Evolutionary conservation across 2,113 vertebrate genomes (phyloP).

Genomic region (Semicossyphus pulcher): DNA sequence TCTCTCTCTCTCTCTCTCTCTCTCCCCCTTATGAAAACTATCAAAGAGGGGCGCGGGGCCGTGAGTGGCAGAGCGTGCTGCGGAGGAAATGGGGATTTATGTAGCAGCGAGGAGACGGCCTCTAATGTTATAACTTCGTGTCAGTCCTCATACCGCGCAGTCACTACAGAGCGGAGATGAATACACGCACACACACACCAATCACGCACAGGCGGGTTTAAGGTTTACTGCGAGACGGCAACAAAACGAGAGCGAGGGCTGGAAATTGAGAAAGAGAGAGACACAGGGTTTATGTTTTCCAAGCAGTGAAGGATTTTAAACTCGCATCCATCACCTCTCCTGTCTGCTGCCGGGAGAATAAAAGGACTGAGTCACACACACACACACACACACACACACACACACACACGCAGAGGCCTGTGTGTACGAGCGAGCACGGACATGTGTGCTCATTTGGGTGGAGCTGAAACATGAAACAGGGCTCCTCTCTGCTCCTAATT

Average conservation of each 20-base stretch:
- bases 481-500: conserved; percentile 64
- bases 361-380: conserved; percentile 33
- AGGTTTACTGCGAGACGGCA: conserved; percentile 35
- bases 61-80: conserved; percentile 74
- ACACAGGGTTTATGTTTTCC: conserved; percentile 35
- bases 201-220: conserved; percentile 7
- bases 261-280: conserved; percentile 27
- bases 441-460: conserved; percentile 63
- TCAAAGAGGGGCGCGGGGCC: conserved; percentile 53
- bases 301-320: conserved; percentile 44
- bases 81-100: conserved; percentile 78
- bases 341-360: conserved; percentile 11
- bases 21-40: conserved; percentile 61
- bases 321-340: conserved; percentile 43
- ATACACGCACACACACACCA: conserved; percentile 28
- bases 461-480: conserved; percentile 64
- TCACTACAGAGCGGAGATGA: conserved; percentile 26
- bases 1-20: too few relatives aligned
- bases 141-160: conserved; percentile 54
- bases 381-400: conserved; percentile 17
- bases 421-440: conserved; percentile 20
- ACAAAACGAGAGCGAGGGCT: conserved; percentile 31
- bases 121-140: conserved; percentile 60
- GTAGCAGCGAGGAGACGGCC: conserved; percentile 53
- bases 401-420: conserved; percentile 18